Percentiles rank a stretch among this genome's conserved stretches.
Conservation (phyloP, 2,888 invertebrate species). For the Xylophagus ater region DNA sequence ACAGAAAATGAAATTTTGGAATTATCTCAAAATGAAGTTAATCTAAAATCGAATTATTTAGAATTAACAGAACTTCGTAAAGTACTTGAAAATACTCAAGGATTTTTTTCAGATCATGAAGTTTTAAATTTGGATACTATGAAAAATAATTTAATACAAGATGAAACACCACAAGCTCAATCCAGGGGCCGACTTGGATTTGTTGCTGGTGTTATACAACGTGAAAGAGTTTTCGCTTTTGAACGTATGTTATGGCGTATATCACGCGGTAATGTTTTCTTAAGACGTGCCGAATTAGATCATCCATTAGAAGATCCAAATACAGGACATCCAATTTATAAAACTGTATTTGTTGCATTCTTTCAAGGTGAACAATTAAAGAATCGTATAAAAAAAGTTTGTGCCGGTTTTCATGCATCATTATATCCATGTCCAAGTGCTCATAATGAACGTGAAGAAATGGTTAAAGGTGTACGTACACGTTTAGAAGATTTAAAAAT, state of each 20-base stretch:
- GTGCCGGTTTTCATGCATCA: slow-evolving; percentile 75
- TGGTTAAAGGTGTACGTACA: slow-evolving; percentile 70
- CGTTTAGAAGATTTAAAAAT: slow-evolving; percentile 69
- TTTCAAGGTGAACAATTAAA: slow-evolving; percentile 81
- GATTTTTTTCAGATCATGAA: slow-evolving; percentile 34
- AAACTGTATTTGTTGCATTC: slow-evolving; percentile 71
- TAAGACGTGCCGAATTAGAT: slow-evolving; percentile 66
- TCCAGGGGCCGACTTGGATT: slow-evolving; percentile 47
- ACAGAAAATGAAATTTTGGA: slow-evolving; percentile 91
- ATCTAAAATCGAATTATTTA: slow-evolving; percentile 79
- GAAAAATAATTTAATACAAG: slow-evolving; percentile 62
- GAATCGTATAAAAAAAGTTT: slow-evolving; percentile 76
- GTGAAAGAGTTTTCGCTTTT: slow-evolving; percentile 71
- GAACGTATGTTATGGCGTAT: slow-evolving; percentile 83
- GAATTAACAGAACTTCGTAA: slow-evolving; percentile 85
- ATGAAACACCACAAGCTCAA: slow-evolving; percentile 33
- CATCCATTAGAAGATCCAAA: slow-evolving; percentile 62
- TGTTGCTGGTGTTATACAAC: slow-evolving; percentile 73
- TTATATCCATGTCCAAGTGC: slow-evolving; percentile 79
- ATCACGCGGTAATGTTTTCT: slow-evolving; percentile 74
- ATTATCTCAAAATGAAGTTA: slow-evolving; percentile 84
- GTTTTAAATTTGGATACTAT: slow-evolving; percentile 30
- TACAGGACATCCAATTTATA: slow-evolving; percentile 56
- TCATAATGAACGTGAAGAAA: slow-evolving; percentile 63
- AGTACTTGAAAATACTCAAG: slow-evolving; percentile 82